Base-by-base conservation (phyloP, 92 coral and sea anemone genomes). In the Plumapathes pennacea region DNA sequence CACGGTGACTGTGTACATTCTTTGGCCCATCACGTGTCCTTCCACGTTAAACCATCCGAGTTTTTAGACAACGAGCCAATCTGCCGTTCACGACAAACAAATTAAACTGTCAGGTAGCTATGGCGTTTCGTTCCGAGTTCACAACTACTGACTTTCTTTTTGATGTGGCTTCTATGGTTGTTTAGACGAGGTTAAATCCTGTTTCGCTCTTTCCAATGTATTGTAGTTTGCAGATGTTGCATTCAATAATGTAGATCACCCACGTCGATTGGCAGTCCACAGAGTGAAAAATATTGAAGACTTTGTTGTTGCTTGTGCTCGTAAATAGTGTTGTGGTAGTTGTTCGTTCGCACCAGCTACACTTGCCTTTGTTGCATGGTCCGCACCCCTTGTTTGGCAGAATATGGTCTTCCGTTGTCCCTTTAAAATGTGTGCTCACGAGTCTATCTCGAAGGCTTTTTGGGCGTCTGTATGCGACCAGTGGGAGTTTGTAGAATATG, bases 151-250 rank as follows among this genome's bases (percentile, higher is more conserved):
- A n/a, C n/a, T n/a, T n/a, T n/a, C n/a, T n/a, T n/a, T 50, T 62
- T 22, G 47, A 62, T 46, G 50, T 62, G 57, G 57, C 47, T 62
- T 42, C 70, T 62, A 32, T 62, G 70, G 57, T 62, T 62, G 52
- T 62, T 62, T 46, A 46, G 50, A 28, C 58, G 56, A 46, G 50
- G 70, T 46, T 62, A 34, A 62, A 50, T 38, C 37, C 39, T 30
- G 57, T 62, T 37, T 62, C 68, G 68, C 68, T 61, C 54, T 61
- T 61, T 24, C 68, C 68, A 25, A 61, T 39, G 22, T 61, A 44
- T 33, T 58, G 66, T 40, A 38, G 41, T 32, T 58, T 28, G 12
- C 66, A 58, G 26, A 23, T 58, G n/a, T 11, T 60, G n/a, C 55
- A 62, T 26, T 62, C 54, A 25, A 62, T 32, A 10, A 62, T 46